phyloP scores from a whole-genome alignment of 2,797 vertebrate species.

The Rhinophrynus dorsalis region DNA sequence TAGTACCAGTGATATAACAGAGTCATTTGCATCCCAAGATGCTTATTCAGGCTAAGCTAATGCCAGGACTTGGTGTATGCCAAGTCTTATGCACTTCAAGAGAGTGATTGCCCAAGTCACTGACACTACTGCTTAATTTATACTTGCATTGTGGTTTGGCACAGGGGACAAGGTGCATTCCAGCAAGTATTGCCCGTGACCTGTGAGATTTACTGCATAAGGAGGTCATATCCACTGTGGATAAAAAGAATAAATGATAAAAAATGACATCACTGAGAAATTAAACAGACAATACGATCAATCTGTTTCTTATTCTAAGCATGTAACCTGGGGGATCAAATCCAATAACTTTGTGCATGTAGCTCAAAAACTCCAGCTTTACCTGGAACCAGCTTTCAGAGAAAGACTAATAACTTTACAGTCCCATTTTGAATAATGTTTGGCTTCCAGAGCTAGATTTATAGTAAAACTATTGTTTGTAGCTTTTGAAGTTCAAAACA shows the following conservation, averaged over 20 bases:
- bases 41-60: too few species aligned
- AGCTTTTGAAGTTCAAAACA: too few species aligned
- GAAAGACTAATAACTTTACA: not conserved
- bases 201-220: not conserved
- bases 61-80: not conserved
- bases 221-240: conserved; percentile 12
- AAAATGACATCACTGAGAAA: conserved; percentile 19
- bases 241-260: conserved; percentile 13
- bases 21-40: too few species aligned
- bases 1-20: too few species aligned
- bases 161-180: not conserved
- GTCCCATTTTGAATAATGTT: not conserved
- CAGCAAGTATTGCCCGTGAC: conserved; percentile 2
- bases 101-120: not conserved
- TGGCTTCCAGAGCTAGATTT: not conserved
- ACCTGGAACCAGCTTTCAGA: conserved; percentile 5
- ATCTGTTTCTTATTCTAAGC: conserved; percentile 22
- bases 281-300: conserved; percentile 14
- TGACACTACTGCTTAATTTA: not conserved
- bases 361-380: not conserved
- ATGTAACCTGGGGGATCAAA: not conserved
- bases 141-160: not conserved
- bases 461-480: not conserved
- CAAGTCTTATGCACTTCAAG: not conserved
- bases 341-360: conserved; percentile 9